Conservation (phyloP, 2,888 invertebrate genomes). For the Pedicia rivosa region DNA sequence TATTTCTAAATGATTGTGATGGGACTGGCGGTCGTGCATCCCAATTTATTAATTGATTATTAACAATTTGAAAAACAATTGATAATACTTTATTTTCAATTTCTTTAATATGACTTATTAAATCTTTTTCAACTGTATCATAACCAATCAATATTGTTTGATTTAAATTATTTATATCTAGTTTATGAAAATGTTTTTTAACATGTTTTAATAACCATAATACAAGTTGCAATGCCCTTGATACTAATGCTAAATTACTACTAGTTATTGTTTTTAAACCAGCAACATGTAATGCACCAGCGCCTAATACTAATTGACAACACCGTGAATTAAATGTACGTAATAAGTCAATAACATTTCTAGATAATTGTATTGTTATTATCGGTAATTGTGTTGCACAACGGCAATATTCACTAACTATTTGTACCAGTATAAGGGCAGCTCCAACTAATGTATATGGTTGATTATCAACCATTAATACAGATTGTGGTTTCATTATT, state of each 20-base stretch:
- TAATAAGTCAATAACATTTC: slow-evolving; percentile 75
- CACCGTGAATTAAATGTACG: slow-evolving; percentile 76
- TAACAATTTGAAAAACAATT: slow-evolving; percentile 75
- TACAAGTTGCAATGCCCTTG: slow-evolving; percentile 66
- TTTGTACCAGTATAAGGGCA: slow-evolving; percentile 72
- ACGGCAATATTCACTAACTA: slow-evolving; percentile 85
- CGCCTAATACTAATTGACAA: slow-evolving; percentile 90
- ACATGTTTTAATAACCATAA: slow-evolving; percentile 64
- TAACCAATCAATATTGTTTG: slow-evolving; percentile 32
- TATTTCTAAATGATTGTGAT: slow-evolving; percentile 73
- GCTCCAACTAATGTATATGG: slow-evolving; percentile 65
- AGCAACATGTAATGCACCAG: slow-evolving; percentile 88
- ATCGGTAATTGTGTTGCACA: slow-evolving; percentile 61
- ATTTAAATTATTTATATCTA: slow-evolving; percentile 27
- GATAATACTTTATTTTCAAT: slow-evolving; percentile 80
- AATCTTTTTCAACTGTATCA: slow-evolving; percentile 59
- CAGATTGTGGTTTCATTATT: slow-evolving; percentile 35
- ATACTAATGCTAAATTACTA: slow-evolving; percentile 77
- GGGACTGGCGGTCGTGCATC: slow-evolving; percentile 92
- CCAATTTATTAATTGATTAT: slow-evolving; percentile 71
- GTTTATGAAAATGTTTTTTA: slow-evolving; percentile 46
- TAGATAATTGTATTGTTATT: slow-evolving; percentile 62
- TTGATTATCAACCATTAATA: slow-evolving; percentile 48
- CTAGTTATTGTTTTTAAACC: slow-evolving; percentile 90
- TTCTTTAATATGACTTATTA: slow-evolving; percentile 79